These are phyloP conservation scores for Mesembrinibis cayennensis DNA, from an alignment of 2,113 vertebrate genomes.

Conservation along the genomic window DNA sequence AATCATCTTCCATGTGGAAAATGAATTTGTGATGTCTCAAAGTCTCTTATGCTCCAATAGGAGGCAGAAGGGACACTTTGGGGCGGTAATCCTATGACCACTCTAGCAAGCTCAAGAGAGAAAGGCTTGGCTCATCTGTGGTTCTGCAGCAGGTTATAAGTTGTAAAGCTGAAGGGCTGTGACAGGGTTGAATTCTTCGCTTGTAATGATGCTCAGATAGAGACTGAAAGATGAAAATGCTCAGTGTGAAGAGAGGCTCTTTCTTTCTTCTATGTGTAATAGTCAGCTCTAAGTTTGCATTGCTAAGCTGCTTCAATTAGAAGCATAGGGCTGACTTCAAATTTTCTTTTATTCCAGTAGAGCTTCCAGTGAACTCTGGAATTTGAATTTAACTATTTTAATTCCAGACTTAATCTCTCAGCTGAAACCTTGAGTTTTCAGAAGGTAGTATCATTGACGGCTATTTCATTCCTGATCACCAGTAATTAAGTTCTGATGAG, in stretches of 20 bases:
- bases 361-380: not conserved
- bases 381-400: conserved; percentile 1
- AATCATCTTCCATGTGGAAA: not conserved
- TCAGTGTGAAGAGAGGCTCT: not conserved
- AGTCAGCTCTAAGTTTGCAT: not conserved
- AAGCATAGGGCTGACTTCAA: not conserved
- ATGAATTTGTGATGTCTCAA: not conserved
- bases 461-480: not conserved
- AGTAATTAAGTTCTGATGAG: not conserved
- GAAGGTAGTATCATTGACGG: not conserved
- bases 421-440: not conserved
- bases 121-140: not conserved
- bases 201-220: not conserved
- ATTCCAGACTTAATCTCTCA: not conserved
- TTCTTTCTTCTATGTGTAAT: not conserved
- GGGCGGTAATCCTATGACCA: not conserved
- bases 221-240: conserved; percentile 28
- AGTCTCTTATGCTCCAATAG: not conserved
- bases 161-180: not conserved
- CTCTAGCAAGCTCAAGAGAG: not conserved
- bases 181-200: conserved; percentile 1
- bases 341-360: not conserved
- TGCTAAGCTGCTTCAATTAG: not conserved
- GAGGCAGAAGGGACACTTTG: not conserved
- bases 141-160: not conserved